These are phyloP conservation scores for Sminthurides bifidus DNA, from an alignment of 1,140 invertebrate species.

Conservation along the genomic window DNA sequence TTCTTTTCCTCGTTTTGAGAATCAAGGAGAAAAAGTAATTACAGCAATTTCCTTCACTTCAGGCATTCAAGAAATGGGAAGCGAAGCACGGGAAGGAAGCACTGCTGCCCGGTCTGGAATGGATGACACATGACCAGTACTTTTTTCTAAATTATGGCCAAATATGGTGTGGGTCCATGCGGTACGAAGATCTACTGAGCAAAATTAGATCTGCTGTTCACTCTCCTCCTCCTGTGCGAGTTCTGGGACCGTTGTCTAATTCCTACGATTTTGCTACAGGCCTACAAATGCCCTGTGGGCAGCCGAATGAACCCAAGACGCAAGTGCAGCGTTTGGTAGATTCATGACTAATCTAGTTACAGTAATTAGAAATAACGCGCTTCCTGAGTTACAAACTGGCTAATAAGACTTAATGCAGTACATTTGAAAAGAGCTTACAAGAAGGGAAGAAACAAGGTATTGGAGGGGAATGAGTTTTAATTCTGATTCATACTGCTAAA, in stretches of 20 bases:
- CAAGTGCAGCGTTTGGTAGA: slow-evolving; percentile 88
- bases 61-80: slow-evolving; percentile 72
- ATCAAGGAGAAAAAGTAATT: too few relatives aligned
- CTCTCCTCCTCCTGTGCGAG: slow-evolving; percentile 82
- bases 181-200: slow-evolving; percentile 72
- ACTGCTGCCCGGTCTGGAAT: slow-evolving; percentile 60
- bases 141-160: slow-evolving; percentile 79
- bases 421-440: too few relatives aligned
- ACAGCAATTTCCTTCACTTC: too few relatives aligned
- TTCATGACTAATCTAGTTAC: too few relatives aligned
- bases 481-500: too few relatives aligned
- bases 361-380: too few relatives aligned
- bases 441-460: too few relatives aligned
- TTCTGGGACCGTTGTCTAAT: slow-evolving; percentile 83
- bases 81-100: slow-evolving; percentile 54
- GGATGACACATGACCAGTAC: slow-evolving; percentile 67
- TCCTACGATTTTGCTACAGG: slow-evolving; percentile 76
- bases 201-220: slow-evolving; percentile 91
- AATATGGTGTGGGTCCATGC: slow-evolving; percentile 78
- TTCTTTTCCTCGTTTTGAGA: slow-evolving; percentile 18
- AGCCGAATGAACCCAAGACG: slow-evolving; percentile 79
- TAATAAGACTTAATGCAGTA: too few relatives aligned
- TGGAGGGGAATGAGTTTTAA: too few relatives aligned
- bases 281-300: slow-evolving; percentile 62
- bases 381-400: too few relatives aligned